Conservation (phyloP, 2,113 vertebrate species). For the Catharus bicknelli region DNA sequence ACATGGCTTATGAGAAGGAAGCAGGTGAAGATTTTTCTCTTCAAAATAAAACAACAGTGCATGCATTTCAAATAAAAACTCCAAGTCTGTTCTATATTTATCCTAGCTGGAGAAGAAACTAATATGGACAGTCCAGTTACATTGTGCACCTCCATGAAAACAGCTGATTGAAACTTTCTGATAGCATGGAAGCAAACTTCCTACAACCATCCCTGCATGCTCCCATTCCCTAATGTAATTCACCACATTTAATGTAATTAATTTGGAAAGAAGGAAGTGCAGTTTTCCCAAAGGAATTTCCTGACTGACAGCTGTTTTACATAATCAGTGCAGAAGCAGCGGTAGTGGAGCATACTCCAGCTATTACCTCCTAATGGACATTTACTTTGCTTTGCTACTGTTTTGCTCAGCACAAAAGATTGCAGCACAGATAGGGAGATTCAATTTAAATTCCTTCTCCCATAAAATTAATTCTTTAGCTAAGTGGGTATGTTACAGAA, state of each 20-base stretch:
- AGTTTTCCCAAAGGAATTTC: constrained; percentile 28
- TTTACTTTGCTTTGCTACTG: not conserved
- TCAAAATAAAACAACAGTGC: not conserved
- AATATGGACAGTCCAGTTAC: not conserved
- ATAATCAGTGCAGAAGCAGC: constrained; percentile 12
- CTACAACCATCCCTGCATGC: not conserved
- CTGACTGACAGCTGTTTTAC: constrained; percentile 36
- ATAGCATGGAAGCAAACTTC: not conserved
- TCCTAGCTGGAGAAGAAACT: not conserved
- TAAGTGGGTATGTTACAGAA: not conserved
- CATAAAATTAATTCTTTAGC: not conserved
- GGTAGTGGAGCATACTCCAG: not conserved
- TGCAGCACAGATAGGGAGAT: not conserved
- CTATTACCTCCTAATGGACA: constrained; percentile 32
- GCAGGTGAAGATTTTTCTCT: not conserved
- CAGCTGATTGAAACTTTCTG: not conserved
- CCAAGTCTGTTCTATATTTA: not conserved
- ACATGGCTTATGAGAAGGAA: not conserved
- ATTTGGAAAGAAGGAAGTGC: constrained; percentile 36
- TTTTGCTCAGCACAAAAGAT: not conserved
- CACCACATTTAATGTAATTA: constrained; percentile 23
- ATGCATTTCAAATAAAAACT: not conserved
- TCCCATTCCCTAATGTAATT: constrained; percentile 24
- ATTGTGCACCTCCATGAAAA: not conserved
- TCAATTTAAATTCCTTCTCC: not conserved